phyloP scores from a whole-genome alignment of 2,888 invertebrate species.

The Laothoe populi region DNA sequence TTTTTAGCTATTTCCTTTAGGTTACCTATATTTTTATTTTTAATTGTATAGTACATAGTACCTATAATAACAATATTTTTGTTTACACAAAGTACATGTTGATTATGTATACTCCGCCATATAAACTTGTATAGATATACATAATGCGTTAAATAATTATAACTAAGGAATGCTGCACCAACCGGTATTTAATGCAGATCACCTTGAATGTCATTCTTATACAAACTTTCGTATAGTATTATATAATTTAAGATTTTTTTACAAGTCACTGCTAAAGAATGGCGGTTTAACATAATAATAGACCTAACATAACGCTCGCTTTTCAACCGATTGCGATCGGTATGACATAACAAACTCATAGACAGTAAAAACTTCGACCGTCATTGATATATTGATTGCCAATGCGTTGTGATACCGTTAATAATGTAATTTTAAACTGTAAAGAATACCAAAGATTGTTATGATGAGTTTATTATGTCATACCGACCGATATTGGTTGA shows the following conservation, averaged over 20 bases:
- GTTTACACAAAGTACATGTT: neutral
- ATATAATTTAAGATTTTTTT: neutral
- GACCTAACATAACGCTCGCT: too few species aligned
- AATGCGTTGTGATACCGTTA: too few species aligned
- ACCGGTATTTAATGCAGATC: slow-evolving; percentile 14
- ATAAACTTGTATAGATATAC: slow-evolving; percentile 1
- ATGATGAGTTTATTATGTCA: too few species aligned
- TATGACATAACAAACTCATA: too few species aligned
- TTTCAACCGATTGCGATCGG: too few species aligned
- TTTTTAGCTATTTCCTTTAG: neutral
- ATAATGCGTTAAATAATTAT: slow-evolving; percentile 18
- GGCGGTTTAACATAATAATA: neutral
- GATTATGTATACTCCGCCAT: slow-evolving; percentile 1
- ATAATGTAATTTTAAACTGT: too few species aligned
- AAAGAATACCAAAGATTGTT: too few species aligned
- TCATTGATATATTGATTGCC: too few species aligned
- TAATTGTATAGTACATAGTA: slow-evolving; percentile 1
- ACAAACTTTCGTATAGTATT: slow-evolving; percentile 14
- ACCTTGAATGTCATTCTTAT: slow-evolving; percentile 21
- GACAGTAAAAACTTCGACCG: too few species aligned
- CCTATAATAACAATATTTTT: neutral
- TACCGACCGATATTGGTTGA: too few species aligned
- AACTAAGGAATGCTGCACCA: slow-evolving; percentile 22
- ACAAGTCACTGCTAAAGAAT: neutral
- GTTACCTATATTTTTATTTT: neutral